Evolutionary conservation across 2,113 vertebrate species (phyloP).

Genomic region (Ascaphus truei): DNA sequence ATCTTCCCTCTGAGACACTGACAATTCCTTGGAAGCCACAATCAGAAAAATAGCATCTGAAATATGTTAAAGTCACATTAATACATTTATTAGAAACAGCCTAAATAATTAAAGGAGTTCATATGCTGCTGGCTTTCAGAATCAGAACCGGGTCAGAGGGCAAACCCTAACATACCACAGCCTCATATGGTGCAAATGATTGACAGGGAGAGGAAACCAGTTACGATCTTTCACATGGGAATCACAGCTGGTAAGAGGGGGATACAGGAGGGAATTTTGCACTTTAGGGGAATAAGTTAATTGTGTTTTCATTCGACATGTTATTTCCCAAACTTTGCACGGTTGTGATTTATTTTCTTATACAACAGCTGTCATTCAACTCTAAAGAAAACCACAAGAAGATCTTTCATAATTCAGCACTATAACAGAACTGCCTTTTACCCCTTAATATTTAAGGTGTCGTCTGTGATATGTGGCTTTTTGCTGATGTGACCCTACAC

Average conservation of each 20-base stretch:
- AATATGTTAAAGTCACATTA: slow-evolving; percentile 69
- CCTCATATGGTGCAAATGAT: slow-evolving; percentile 73
- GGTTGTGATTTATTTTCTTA: slow-evolving; percentile 63
- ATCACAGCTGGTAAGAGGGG: slow-evolving; percentile 85
- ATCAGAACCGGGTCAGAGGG: slow-evolving; percentile 77
- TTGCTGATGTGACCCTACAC: neutral
- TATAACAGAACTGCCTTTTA: neutral
- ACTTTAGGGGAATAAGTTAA: slow-evolving; percentile 84
- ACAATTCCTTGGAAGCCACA: slow-evolving; percentile 46
- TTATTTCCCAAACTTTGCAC: slow-evolving; percentile 78
- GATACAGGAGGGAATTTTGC: slow-evolving; percentile 67
- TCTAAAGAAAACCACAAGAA: neutral
- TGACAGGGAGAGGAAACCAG: slow-evolving; percentile 84
- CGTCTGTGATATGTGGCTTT: neutral
- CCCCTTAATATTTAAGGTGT: neutral
- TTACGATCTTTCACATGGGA: slow-evolving; percentile 92
- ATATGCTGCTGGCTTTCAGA: slow-evolving; percentile 79
- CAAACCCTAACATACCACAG: slow-evolving; percentile 78
- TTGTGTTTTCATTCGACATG: slow-evolving; percentile 69
- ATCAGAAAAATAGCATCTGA: slow-evolving; percentile 65
- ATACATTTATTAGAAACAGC: slow-evolving; percentile 79
- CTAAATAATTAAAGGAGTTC: slow-evolving; percentile 74
- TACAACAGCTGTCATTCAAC: slow-evolving; percentile 36
- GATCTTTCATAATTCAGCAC: neutral
- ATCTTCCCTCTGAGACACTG: no score